Percentiles rank a stretch among this genome's conserved stretches.
phyloP scores from a whole-genome alignment of 2,797 vertebrate genomes.

The Rhinoraja longicauda region DNA sequence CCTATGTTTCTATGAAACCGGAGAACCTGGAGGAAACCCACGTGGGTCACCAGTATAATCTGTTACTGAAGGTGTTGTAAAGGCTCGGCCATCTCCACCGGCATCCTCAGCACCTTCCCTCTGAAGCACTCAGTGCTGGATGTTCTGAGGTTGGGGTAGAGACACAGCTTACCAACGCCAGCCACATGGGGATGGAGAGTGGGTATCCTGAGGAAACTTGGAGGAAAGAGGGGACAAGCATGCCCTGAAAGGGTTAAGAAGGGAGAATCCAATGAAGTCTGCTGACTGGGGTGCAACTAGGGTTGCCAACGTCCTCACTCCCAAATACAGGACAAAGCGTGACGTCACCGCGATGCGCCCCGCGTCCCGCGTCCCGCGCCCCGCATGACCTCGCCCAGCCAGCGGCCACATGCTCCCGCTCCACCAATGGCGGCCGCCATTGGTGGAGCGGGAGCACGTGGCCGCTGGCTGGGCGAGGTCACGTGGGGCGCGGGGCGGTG shows the following conservation, averaged over 20 bases:
- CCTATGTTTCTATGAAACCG: too few relatives aligned
- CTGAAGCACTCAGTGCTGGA: not conserved
- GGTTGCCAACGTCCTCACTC: too few relatives aligned
- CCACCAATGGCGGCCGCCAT: too few relatives aligned
- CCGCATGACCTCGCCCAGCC: too few relatives aligned
- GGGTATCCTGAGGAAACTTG: not conserved
- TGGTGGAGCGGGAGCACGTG: too few relatives aligned
- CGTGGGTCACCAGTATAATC: not conserved
- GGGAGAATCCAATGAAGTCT: not conserved
- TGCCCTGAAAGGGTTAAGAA: not conserved
- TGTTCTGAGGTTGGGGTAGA: not conserved
- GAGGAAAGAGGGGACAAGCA: not conserved
- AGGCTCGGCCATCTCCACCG: not conserved
- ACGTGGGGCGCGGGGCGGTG: too few relatives aligned
- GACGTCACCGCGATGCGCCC: too few relatives aligned
- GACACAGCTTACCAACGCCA: not conserved
- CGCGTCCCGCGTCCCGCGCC: too few relatives aligned
- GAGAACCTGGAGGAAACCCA: too few relatives aligned
- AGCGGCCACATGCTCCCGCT: too few relatives aligned
- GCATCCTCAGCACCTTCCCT: not conserved
- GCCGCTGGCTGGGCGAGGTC: too few relatives aligned
- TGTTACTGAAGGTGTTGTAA: not conserved
- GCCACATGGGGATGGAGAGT: not conserved
- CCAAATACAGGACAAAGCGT: too few relatives aligned
- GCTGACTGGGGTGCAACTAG: not conserved